Evolutionary conservation across 2,888 invertebrate genomes (phyloP).

Genomic region (Drosophila quinaria): DNA sequence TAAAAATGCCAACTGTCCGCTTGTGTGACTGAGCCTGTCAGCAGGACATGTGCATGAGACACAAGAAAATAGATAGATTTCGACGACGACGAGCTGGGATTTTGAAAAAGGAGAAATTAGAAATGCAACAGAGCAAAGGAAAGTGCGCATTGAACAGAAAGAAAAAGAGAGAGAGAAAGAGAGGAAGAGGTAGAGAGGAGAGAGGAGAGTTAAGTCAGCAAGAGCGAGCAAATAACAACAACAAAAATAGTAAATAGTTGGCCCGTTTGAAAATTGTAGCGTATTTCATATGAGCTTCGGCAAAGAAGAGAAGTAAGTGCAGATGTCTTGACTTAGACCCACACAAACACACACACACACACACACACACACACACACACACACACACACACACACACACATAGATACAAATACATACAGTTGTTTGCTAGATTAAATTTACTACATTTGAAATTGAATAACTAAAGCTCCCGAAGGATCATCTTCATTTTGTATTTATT

Average conservation of each 20-base stretch:
- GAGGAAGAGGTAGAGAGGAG: too few relatives aligned
- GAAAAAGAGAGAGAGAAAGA: background rate
- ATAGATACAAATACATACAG: constrained; percentile 28
- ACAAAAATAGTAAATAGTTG: constrained; percentile 57
- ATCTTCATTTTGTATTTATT: constrained; percentile 83
- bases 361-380: constrained; percentile 21
- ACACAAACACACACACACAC: constrained; percentile 21
- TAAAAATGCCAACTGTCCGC: constrained; percentile 76
- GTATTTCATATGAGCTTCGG: constrained; percentile 58
- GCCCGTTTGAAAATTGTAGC: constrained; percentile 51
- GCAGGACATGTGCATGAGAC: constrained; percentile 72
- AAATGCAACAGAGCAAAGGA: constrained; percentile 42
- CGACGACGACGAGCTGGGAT: constrained; percentile 53
- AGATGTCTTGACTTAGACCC: constrained; percentile 34
- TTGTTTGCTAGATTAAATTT: constrained; percentile 81
- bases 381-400: constrained; percentile 6
- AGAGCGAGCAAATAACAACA: constrained; percentile 41
- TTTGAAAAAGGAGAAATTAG: constrained; percentile 42
- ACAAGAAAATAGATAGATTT: constrained; percentile 75
- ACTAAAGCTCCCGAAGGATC: constrained; percentile 82
- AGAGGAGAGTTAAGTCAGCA: constrained; percentile 28
- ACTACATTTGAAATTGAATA: constrained; percentile 81
- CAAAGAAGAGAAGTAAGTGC: constrained; percentile 24
- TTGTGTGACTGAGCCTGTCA: constrained; percentile 78
- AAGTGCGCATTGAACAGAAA: background rate